Evolutionary conservation across 2,888 invertebrate genomes (phyloP).

Genomic region (Cephus sareptanus): DNA sequence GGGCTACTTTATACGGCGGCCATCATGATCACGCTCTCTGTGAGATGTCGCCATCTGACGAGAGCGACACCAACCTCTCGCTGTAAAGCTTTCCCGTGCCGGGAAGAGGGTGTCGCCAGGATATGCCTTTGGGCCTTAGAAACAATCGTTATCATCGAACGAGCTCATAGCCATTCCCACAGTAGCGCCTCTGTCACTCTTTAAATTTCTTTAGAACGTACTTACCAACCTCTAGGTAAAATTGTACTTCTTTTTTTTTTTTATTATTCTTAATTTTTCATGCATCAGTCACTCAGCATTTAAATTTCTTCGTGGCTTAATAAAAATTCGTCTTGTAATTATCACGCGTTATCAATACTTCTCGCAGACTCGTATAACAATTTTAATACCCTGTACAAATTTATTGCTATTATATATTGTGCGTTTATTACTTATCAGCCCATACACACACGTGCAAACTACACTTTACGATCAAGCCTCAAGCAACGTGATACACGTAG

Average conservation of each 20-base stretch:
- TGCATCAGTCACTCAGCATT: background rate
- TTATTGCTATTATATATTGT: background rate
- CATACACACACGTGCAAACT: background rate
- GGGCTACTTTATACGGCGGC: conserved; percentile 47
- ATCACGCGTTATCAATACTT: background rate
- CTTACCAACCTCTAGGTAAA: background rate
- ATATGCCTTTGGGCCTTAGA: conserved; percentile 12
- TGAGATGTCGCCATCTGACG: conserved; percentile 53
- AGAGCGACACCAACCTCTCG: background rate
- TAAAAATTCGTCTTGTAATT: background rate
- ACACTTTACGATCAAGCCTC: background rate
- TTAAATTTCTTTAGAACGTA: background rate
- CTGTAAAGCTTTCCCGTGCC: background rate
- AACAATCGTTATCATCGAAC: background rate
- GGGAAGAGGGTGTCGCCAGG: conserved; percentile 16
- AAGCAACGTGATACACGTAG: background rate
- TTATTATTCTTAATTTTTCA: background rate
- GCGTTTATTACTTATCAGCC: background rate
- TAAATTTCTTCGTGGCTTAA: background rate
- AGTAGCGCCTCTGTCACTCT: background rate
- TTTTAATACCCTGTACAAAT: background rate
- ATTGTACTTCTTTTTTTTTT: background rate
- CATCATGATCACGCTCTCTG: conserved; percentile 51
- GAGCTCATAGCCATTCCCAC: background rate
- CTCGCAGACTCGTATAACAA: background rate